Conservation (phyloP, 2,888 invertebrate genomes). For the Ormyrus thymus region DNA sequence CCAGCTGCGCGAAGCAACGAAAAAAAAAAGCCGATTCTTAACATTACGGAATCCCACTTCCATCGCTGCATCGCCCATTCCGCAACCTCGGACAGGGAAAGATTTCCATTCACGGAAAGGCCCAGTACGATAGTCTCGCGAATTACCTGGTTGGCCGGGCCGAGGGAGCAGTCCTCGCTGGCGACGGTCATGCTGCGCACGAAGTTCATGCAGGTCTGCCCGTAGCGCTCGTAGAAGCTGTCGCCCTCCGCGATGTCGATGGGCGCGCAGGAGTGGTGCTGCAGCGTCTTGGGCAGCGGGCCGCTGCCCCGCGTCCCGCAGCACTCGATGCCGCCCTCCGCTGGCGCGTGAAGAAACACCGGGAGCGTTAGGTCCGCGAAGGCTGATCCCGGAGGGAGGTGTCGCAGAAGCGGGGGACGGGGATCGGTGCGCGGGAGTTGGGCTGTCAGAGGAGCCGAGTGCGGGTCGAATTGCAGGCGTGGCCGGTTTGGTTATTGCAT, state of each 20-base stretch:
- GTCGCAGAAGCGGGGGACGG: neutral
- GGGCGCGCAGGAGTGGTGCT: conserved; percentile 79
- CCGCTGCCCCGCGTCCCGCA: conserved; percentile 75
- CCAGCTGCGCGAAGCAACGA: too few species aligned
- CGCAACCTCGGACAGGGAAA: too few species aligned
- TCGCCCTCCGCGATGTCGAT: conserved; percentile 78
- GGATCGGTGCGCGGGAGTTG: neutral
- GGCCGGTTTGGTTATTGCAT: too few species aligned
- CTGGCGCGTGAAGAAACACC: conserved; percentile 25
- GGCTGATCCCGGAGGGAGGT: neutral
- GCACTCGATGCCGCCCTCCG: conserved; percentile 76
- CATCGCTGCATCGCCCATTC: too few species aligned
- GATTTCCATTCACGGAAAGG: too few species aligned
- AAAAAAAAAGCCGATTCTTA: too few species aligned
- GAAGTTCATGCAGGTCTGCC: conserved; percentile 79
- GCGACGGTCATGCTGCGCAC: conserved; percentile 79
- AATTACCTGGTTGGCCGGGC: conserved; percentile 78
- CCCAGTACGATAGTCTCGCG: too few species aligned
- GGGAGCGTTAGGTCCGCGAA: neutral
- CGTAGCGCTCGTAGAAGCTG: conserved; percentile 76
- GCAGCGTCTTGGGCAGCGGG: conserved; percentile 70
- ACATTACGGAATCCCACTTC: too few species aligned
- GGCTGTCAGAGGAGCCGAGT: too few species aligned
- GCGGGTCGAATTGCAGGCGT: too few species aligned
- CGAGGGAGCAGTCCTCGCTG: conserved; percentile 77